phyloP scores from a whole-genome alignment of 2,797 vertebrate species.

The Spinibarbus caldwelli region DNA sequence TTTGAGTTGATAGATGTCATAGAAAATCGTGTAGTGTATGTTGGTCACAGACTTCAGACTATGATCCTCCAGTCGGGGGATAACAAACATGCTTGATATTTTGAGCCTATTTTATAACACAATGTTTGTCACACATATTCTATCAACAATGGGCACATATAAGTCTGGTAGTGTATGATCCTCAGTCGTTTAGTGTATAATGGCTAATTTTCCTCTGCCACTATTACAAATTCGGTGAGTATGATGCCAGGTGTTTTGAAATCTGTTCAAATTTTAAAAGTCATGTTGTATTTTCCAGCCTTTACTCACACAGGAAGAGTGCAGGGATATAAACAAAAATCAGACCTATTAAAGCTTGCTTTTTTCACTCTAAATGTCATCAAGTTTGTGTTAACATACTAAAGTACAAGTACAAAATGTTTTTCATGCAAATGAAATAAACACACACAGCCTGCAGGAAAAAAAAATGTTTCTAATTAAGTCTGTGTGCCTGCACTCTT shows the following conservation, averaged over 20 bases:
- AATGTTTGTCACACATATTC: background rate
- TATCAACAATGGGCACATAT: background rate
- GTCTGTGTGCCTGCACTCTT: background rate
- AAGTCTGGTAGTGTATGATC: background rate
- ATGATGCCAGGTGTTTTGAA: background rate
- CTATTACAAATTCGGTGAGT: background rate
- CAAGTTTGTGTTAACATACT: background rate
- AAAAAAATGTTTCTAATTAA: slow-evolving; percentile 7
- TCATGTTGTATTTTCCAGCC: background rate
- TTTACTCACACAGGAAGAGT: background rate
- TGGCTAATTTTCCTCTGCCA: too few species aligned
- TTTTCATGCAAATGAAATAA: slow-evolving; percentile 15
- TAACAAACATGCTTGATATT: background rate
- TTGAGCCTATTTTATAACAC: background rate
- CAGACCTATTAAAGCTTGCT: background rate
- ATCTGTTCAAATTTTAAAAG: background rate
- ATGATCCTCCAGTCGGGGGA: background rate
- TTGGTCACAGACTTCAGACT: background rate
- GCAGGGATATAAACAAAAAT: background rate
- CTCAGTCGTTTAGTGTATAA: background rate
- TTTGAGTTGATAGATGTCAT: background rate
- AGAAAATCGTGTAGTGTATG: background rate
- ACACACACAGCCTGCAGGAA: background rate
- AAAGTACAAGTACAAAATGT: slow-evolving; percentile 7
- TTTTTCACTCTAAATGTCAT: background rate